Percentiles rank a stretch among this genome's conserved stretches.
Conservation (phyloP, 2,113 vertebrate genomes). For the Esox niger region DNA sequence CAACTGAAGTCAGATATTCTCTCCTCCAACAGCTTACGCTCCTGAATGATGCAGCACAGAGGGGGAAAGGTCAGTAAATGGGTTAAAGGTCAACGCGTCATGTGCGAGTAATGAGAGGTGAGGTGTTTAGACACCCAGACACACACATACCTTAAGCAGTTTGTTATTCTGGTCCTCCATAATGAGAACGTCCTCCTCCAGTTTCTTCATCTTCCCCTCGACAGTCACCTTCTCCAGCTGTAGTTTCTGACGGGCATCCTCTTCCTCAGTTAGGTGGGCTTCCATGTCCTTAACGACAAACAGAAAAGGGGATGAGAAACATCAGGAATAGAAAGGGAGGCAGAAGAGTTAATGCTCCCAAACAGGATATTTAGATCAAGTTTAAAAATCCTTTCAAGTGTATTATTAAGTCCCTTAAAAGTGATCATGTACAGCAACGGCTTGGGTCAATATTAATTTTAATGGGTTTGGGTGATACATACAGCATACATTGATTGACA, state of each 20-base stretch:
- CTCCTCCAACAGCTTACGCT: constrained; percentile 89
- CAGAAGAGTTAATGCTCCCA: too few species aligned
- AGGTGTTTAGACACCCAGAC: not conserved
- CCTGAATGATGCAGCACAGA: constrained; percentile 62
- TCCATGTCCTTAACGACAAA: constrained; percentile 78
- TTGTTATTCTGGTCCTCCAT: constrained; percentile 94
- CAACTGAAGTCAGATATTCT: constrained; percentile 85
- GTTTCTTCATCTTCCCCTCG: constrained; percentile 90
- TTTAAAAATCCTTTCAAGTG: too few species aligned
- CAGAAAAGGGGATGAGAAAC: too few species aligned
- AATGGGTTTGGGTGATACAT: too few species aligned
- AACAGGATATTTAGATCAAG: too few species aligned
- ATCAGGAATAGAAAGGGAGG: not conserved
- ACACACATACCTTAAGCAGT: constrained; percentile 79
- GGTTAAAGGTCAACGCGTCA: too few species aligned
- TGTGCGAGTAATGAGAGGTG: too few species aligned
- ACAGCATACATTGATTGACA: too few species aligned
- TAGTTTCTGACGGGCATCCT: constrained; percentile 85
- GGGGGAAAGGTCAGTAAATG: not conserved
- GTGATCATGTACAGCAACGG: too few species aligned
- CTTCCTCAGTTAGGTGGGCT: constrained; percentile 83
- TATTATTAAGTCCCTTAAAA: too few species aligned
- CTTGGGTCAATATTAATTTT: too few species aligned
- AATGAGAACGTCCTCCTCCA: constrained; percentile 88
- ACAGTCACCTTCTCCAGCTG: constrained; percentile 87